Base-by-base conservation (phyloP, 2,113 vertebrate genomes). In the Tupaia tana region DNA sequence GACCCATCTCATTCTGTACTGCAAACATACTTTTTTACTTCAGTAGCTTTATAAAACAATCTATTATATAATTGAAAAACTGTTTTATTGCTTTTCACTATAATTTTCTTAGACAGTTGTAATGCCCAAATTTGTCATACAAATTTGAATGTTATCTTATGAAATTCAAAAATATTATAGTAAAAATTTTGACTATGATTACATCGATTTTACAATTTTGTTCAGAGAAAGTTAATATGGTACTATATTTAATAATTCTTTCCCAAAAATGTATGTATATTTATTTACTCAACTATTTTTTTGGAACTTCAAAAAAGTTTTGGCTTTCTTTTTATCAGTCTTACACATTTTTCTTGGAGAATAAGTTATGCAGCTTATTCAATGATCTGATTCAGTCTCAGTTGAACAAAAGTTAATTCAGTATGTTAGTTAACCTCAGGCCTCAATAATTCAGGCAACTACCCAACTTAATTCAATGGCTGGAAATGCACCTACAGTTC, bases 221-320 rank as follows among this genome's bases (percentile, higher is more conserved):
- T 90, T 88, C 71, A 27, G 9, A 15, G 3, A 59, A 91, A 86
- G 89, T 71, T 27, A 24, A 16, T 79, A 58, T 70, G 59, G 59
- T 2, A 81, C 18, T 77, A 52, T 69, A 74, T 34, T 84, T 58
- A 64, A 22, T 61, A 81, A 19, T 59, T 90, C 13, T 80, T 77
- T 81, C 61, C 18, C 9, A 1, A 9, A 79, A 71, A 84, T 14
- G 1, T 43, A 29, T 61, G 1, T 34, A 16, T 67, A 70, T 88
- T 79, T 74, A 85, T 86, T 82, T 64, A 78, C 71, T 69, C 10
- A 80, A 58, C 6, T 70, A 89, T 58, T 90, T 27, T 90, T 82
- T 88, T 63, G 77, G 34, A 14, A n/a, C 2, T 66, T 94, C 19
- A 84, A 52, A 90, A 90, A 95, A 22, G 1, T 29, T 92, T 92